Evolutionary conservation across 2,888 invertebrate genomes (phyloP), one percentile per base, ranked within the genome.

Genomic region (Syritta pipiens): DNA sequence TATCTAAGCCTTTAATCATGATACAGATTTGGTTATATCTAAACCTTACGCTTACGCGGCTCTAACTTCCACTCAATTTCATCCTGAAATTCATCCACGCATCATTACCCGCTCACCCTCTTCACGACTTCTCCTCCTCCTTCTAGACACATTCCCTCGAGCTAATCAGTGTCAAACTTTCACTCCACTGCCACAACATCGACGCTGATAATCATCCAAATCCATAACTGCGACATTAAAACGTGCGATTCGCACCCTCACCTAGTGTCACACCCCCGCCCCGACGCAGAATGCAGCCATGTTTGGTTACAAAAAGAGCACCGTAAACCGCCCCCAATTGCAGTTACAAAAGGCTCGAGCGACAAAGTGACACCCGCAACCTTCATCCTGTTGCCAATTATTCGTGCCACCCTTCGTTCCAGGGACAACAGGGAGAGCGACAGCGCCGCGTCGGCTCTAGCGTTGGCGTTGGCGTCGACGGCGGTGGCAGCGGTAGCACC

Each of bases 321-420:
- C 10, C 32, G 17, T 22, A 24, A 35, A 10, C 12, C 14, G 9
- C 12, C 17, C 24, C 24, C 37, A 37, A 28, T 10, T 42, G 40
- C 24, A 51, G 22, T 35, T 12, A 35, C 22, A 35, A 32, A 51
- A n/a, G n/a, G 35, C 12, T 7, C 4, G 10, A 12, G 26, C 55
- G 26, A 42, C 19, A 40, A 55, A 55, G 19, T 55, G 55, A 55
- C 42, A 55, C 55, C 40, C 37, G 19, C 19, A 40, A 10, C 55
- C 55, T 26, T 20, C 55, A 26, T 28, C 19, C 55, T 17, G 26
- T 37, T 28, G 55, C 19, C 28, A 28, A 28, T 55, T 55, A 55
- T 26, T 9, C 32, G 20, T 28, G 32, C 46, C 46, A 62, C 37
- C 37, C 37, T 12, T 40, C 37, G 37, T 37, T 37, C 14, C 37